Conservation (phyloP, 2,113 vertebrate species). For the Archilochus colubris region DNA sequence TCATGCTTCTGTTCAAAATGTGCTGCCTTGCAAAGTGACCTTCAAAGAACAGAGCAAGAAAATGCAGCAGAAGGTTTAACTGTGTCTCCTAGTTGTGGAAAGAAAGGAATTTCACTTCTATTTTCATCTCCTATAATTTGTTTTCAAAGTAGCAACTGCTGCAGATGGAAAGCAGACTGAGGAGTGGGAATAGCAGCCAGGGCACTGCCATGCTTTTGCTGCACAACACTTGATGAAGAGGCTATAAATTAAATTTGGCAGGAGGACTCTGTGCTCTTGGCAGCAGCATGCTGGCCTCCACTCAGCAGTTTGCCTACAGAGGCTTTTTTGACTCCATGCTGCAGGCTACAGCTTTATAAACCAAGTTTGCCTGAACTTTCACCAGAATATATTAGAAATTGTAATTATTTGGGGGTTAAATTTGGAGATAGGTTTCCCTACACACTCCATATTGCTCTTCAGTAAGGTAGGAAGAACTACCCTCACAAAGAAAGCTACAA, state of each 20-base stretch:
- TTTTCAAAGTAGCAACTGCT: not conserved
- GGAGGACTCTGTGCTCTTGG: not conserved
- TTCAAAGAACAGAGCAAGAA: not conserved
- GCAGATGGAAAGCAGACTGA: not conserved
- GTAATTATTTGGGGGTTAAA: not conserved
- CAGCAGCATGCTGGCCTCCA: not conserved
- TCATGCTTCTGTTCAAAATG: not conserved
- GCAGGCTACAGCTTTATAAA: not conserved
- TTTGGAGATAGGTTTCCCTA: not conserved
- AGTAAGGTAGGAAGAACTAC: not conserved
- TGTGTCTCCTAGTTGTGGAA: not conserved
- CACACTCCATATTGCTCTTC: not conserved
- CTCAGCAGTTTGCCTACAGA: not conserved
- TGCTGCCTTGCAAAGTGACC: not conserved
- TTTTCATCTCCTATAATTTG: not conserved
- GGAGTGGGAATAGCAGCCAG: not conserved
- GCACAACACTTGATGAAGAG: not conserved
- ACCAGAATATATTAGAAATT: not conserved
- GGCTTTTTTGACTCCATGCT: not conserved
- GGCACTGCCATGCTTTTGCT: not conserved
- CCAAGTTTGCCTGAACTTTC: not conserved
- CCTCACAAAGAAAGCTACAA: not conserved
- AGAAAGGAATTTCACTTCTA: not conserved
- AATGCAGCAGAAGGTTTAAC: not conserved
- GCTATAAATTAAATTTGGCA: not conserved